Evolutionary conservation across 2,888 invertebrate genomes (phyloP), one percentile per base, ranked within the genome.

Genomic region (Chaitophorus viminalis): DNA sequence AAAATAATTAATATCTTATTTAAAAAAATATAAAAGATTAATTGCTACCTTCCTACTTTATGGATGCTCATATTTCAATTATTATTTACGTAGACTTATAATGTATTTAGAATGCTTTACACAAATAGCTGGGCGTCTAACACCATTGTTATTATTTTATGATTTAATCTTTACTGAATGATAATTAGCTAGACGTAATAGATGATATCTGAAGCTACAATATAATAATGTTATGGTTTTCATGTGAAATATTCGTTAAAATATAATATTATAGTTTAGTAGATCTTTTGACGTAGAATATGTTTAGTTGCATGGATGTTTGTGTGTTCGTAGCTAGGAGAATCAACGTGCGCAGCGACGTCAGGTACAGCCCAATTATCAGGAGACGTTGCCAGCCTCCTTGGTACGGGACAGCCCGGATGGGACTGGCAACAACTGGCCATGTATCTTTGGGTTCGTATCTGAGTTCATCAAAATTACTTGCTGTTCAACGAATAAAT

Each of bases 371-470:
- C 87, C 87, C 87, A 87, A 79, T 87, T 87, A 87, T 81, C 87
- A 87, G 87, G 83, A 88, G 90, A 90, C 89, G 60, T 92, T 91
- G 89, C 90, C 91, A 88, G 91, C 83, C 89, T 90, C 88, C 89
- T 90, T 89, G 89, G 89, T 81, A 89, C 90, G 87, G 87, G 81
- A 78, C 90, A 90, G 92, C 94, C 94, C 91, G 94, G 94, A 92
- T 94, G 94, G 94, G 95, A 95, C 91, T 92, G 95, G 90, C 95
- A 95, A 91, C 94, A 95, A 91, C 93, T 95, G 91, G 94, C 95
- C 90, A 94, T 95, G 93, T 95, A 95, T 91, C 91, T 94, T 89
- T 92, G 95, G 94, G 95, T 95, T 92, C 90, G 90, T 90, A 89
- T 89, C 77, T 79, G 87, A 79, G 75, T 87, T 89, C 77, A 85